Evolutionary conservation across 2,113 vertebrate species (phyloP), one percentile per base, ranked within the genome.

Genomic region (Rhadina sibilatrix): DNA sequence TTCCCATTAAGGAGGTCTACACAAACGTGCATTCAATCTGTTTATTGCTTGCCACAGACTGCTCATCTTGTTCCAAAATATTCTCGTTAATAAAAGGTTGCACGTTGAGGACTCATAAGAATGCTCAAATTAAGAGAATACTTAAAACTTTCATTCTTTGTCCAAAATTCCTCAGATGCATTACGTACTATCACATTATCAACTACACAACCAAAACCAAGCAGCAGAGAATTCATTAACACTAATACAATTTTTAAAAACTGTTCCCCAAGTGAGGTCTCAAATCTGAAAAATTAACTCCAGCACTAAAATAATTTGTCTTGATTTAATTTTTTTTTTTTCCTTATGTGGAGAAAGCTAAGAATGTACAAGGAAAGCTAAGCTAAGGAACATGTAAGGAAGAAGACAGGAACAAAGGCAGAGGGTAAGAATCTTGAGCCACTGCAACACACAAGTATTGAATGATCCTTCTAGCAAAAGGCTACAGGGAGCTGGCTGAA

Each of bases 21-120:
- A 94, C 28, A 69, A 87, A 72, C 5, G 4, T 25, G 61, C n/a
- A 3, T 65, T 93, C 71, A 60, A 15, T 47, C 66, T 91, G 56
- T 88, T 77, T 82, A 76, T 80, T 78, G 79, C 81, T 35, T 81
- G 74, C 61, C 66, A 74, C 38, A 70, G 40, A 94, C 61, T 50
- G 69, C 76, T 94, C 84, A 82, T 69, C 87, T 80, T 53, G 13
- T 65, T 91, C 85, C 78, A 84, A 94, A 94, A 87, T 86, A 93
- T 44, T 80, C 42, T 82, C 70, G 56, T 89, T 89, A 80, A 78
- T 88, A 79, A 74, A 91, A 92, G 64, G 75, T 61, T 85, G 63
- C 64, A 81, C 21, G 27, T 49, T 31, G 25, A 92, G 70, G 78
- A 83, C 14, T 77, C n/a, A 76, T 83, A 89, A 85, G 77, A 86